Evolutionary conservation across 2,888 invertebrate species (phyloP), one percentile per base, ranked within the genome.

Genomic region (Trilocha varians): DNA sequence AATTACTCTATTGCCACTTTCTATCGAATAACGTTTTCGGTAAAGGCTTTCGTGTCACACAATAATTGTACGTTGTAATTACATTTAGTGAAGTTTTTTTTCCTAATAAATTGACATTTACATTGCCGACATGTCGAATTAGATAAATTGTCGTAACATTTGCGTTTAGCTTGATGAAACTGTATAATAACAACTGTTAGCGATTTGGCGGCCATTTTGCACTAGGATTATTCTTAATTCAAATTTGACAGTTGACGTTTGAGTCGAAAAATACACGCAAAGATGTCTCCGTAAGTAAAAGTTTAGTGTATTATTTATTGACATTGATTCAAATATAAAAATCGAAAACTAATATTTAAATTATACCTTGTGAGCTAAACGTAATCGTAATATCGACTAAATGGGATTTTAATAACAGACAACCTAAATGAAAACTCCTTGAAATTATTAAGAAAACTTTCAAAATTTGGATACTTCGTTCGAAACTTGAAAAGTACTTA

Each of bases 391-490:
- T 9, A 25, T 9, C 25, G 4, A 25, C 25, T 25, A 73, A 78
- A 75, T 78, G 62, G 60, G 59, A 64, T 66, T 77, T 77, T 78
- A 80, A 79, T 79, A 72, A 74, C 65, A 71, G 62, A 54, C 57
- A 59, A 69, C 50, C 50, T 60, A 64, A 76, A 70, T 72, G 65
- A 74, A 76, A 72, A 73, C 69, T 66, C 58, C 69, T 76, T 59
- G 50, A 64, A 54, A 58, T 64, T 62, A 59, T 57, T 63, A 67
- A 68, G 70, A 61, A 50, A 79, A 78, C 66, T 78, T 78, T 70
- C 65, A 68, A 58, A 62, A 47, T 71, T 70, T 65, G 67, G 70
- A 65, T 60, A 69, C 69, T 71, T 68, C 66, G 53, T 65, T 63
- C 68, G 68, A 46, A 77, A 74, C 72, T 72, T 62, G 53, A 68